These are phyloP conservation scores for Apeltes quadracus DNA, from an alignment of 2,113 vertebrate species.

Conservation along the genomic window DNA sequence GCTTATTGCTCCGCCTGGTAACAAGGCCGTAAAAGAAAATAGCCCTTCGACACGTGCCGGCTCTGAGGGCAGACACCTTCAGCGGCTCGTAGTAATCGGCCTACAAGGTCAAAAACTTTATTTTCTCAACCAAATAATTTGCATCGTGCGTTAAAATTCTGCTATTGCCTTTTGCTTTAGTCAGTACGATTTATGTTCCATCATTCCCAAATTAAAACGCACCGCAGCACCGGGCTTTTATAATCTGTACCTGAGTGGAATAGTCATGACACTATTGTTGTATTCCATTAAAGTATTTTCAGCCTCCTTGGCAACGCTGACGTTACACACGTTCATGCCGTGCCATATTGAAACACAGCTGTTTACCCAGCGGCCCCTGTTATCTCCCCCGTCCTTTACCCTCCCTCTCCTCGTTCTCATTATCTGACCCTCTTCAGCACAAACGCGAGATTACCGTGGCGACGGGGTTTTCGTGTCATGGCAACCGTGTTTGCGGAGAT, in stretches of 20 bases:
- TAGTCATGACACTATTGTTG: conserved; percentile 27
- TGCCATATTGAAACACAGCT: neutral
- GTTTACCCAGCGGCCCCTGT: conserved; percentile 11
- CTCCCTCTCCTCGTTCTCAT: conserved; percentile 2
- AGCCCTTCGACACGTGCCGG: conserved; percentile 47
- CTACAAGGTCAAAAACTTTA: neutral
- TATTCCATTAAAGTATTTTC: conserved; percentile 7
- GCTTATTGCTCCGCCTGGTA: conserved; percentile 69
- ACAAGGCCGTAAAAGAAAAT: conserved; percentile 60
- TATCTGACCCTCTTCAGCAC: conserved; percentile 38
- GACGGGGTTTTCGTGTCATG: conserved; percentile 36
- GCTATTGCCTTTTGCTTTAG: neutral
- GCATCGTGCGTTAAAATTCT: neutral
- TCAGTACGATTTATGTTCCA: conserved; percentile 29
- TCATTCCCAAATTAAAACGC: conserved; percentile 36
- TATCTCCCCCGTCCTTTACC: conserved; percentile 23
- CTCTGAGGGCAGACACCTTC: conserved; percentile 13
- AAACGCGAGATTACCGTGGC: conserved; percentile 45
- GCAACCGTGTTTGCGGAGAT: conserved; percentile 50
- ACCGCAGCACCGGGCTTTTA: neutral
- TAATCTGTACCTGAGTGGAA: conserved; percentile 13
- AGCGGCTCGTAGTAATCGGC: neutral
- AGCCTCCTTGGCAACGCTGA: neutral
- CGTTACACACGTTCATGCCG: neutral
- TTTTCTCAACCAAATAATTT: neutral